Base-by-base conservation (phyloP, 2,888 invertebrate species). In the Frankliniella fusca region DNA sequence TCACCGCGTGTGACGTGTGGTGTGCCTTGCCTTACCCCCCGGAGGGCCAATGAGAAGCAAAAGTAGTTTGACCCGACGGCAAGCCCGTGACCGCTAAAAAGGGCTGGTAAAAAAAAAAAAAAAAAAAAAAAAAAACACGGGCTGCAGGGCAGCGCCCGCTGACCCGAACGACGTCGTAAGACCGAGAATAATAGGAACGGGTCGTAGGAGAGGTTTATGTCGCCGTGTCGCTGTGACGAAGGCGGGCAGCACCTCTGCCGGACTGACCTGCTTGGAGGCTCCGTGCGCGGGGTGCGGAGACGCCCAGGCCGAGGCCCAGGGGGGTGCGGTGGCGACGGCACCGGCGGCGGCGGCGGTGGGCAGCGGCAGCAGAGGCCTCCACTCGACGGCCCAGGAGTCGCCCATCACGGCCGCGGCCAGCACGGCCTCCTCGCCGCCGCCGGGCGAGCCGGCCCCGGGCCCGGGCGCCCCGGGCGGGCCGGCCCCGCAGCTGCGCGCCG, bases 351-450 rank as follows among this genome's bases (percentile, higher is more conserved):
- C 38, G 38, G 38, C 5, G 20, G 54, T 38, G 38, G 38, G 38
- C 38, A 38, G 38, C 38, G 38, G 54, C 18, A 20, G 54, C 15
- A 54, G 15, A 23, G 70, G 70, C 27, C 70, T 76, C 70, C 70
- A 76, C 70, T 76, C 70, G 23, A 76, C 70, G 27, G 70, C 70
- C 70, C 70, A 76, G 23, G 70, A 76, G 70, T 76, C 70, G 70
- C 23, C 70, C 70, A 76, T 76, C 70, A 76, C 70, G 70, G 10
- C 70, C 27, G 9, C 70, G 70, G 10, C 70, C 27, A 2, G 23
- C 70, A n/a, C 23, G 70, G 70, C 70, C 70, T 54, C 54, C 70
- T 23, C n/a, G 70, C 70, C 70, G 70, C 20, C n/a, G n/a, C 70
- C 70, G 5, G 12, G 70, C 61, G 5, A 18, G 12, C 70, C 70